Evolutionary conservation across 2,113 vertebrate species (phyloP).

Genomic region (Corvus moneduloides): DNA sequence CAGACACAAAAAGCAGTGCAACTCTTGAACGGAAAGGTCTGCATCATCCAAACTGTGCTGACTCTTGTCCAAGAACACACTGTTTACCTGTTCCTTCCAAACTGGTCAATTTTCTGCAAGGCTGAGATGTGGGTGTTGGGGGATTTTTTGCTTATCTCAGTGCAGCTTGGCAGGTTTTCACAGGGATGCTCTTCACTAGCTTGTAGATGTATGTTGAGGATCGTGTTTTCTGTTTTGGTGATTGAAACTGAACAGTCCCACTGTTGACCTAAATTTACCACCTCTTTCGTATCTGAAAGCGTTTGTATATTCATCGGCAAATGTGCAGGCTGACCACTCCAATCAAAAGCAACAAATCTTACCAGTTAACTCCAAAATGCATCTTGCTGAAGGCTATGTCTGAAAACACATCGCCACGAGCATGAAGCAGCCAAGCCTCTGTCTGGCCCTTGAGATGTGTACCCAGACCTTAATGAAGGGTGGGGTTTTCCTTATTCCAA

Average conservation of each 20-base stretch:
- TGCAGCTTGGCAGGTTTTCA: background rate
- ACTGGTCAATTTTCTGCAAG: background rate
- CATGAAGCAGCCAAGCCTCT: background rate
- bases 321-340: background rate
- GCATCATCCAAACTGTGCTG: conserved; percentile 1
- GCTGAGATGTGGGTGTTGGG: background rate
- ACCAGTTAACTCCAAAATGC: background rate
- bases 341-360: background rate
- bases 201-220: background rate
- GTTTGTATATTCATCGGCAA: background rate
- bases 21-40: background rate
- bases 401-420: background rate
- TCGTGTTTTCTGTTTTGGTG: background rate
- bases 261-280: background rate
- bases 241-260: background rate
- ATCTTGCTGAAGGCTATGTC: background rate
- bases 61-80: conserved; percentile 13
- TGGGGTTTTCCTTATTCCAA: conserved; percentile 26
- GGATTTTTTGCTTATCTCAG: background rate
- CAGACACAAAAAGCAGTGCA: background rate
- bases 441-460: background rate
- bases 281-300: background rate
- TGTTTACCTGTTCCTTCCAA: conserved; percentile 47
- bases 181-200: background rate
- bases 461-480: background rate